phyloP scores from a whole-genome alignment of 1,140 invertebrate species.

The Solenopsis invicta region DNA sequence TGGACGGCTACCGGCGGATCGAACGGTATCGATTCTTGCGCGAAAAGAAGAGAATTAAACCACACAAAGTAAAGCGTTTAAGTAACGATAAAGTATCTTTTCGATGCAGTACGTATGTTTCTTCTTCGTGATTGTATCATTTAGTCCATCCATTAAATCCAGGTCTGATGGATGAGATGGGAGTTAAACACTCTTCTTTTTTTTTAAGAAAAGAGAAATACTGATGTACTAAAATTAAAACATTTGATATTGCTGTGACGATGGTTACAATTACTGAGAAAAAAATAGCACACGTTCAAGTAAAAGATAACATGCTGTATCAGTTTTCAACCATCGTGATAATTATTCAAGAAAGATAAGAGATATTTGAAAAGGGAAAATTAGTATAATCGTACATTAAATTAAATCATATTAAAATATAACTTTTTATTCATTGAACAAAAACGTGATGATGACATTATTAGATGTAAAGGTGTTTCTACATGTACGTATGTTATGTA shows the following conservation, averaged over 20 bases:
- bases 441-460: neutral
- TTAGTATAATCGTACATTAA: neutral
- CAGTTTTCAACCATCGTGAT: neutral
- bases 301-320: neutral
- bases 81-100: neutral
- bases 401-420: neutral
- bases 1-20: constrained; percentile 21
- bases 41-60: constrained; percentile 7
- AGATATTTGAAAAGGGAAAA: neutral
- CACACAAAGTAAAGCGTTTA: neutral
- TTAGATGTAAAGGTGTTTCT: neutral
- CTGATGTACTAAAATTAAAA: neutral
- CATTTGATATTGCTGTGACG: neutral
- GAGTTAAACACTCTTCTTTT: neutral
- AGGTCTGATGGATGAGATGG: neutral
- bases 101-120: neutral
- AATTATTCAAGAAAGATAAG: too few relatives aligned
- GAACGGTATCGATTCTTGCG: constrained; percentile 12
- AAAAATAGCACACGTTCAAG: neutral
- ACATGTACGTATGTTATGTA: too few relatives aligned
- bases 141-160: constrained; percentile 15
- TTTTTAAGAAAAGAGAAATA: neutral
- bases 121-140: neutral
- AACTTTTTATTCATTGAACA: neutral
- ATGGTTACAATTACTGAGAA: neutral